phyloP scores from a whole-genome alignment of 2,113 vertebrate genomes.

The Stegostoma tigrinum region DNA sequence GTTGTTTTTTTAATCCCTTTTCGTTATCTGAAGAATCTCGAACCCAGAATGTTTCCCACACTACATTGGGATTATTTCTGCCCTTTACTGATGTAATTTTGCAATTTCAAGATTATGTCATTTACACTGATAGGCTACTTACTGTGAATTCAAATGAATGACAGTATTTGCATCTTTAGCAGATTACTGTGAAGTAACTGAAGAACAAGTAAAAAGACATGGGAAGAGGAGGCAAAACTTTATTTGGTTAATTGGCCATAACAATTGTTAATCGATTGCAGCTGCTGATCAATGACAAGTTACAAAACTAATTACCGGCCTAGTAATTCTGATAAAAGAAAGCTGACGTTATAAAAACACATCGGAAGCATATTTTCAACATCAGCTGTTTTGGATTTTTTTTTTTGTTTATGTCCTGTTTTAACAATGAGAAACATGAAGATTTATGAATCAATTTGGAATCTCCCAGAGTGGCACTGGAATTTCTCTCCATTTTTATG shows the following conservation, averaged over 20 bases:
- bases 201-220: not conserved
- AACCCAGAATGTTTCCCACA: not conserved
- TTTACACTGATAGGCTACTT: not conserved
- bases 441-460: not conserved
- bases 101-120: not conserved
- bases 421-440: not conserved
- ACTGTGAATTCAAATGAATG: conserved; percentile 8
- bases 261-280: conserved; percentile 15
- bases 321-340: not conserved
- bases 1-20: not conserved
- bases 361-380: not conserved
- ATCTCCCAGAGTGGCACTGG: not conserved
- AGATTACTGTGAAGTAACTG: not conserved
- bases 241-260: not conserved
- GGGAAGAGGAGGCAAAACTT: not conserved
- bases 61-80: not conserved
- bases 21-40: not conserved
- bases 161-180: not conserved
- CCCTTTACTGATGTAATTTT: not conserved
- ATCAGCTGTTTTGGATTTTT: not conserved
- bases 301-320: not conserved
- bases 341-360: not conserved
- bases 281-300: not conserved
- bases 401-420: not conserved
- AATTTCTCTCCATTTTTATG: not conserved